Evolutionary conservation across 2,888 invertebrate species (phyloP).

Genomic region (Parnassius glacialis): DNA sequence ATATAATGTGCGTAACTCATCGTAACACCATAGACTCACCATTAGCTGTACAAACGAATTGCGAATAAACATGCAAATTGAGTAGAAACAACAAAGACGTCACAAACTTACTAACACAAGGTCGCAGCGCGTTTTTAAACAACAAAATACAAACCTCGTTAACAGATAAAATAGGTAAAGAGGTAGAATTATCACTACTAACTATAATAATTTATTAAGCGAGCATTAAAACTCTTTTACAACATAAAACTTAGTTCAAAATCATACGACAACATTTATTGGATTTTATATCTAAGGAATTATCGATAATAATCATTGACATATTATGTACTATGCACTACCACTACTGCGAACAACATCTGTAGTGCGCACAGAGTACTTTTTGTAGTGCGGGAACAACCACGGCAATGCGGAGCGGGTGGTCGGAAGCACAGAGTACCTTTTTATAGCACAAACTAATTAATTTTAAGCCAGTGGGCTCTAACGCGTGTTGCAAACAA

Average conservation of each 20-base stretch:
- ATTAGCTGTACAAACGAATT: slow-evolving; percentile 56
- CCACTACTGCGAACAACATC: too few relatives aligned
- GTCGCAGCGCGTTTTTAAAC: neutral
- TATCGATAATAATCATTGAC: neutral
- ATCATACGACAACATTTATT: slow-evolving; percentile 1
- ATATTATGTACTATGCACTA: too few relatives aligned
- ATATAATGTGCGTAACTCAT: slow-evolving; percentile 66
- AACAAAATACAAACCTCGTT: neutral
- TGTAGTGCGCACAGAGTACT: too few relatives aligned
- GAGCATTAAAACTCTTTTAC: slow-evolving; percentile 9
- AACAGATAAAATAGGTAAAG: slow-evolving; percentile 7
- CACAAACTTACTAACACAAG: slow-evolving; percentile 1
- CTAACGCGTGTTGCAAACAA: too few relatives aligned
- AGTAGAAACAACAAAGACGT: slow-evolving; percentile 10
- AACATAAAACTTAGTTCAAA: slow-evolving; percentile 2
- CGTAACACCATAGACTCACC: slow-evolving; percentile 58
- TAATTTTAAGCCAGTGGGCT: too few relatives aligned
- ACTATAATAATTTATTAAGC: slow-evolving; percentile 18
- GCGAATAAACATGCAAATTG: slow-evolving; percentile 21
- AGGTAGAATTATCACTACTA: slow-evolving; percentile 12
- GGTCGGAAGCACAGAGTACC: too few relatives aligned
- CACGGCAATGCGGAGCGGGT: too few relatives aligned
- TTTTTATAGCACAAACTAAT: too few relatives aligned
- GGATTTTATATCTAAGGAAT: slow-evolving; percentile 8
- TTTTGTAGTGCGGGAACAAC: too few relatives aligned